A percentile compares a stretch with the other conserved stretches of the same genome.
These are phyloP conservation scores for Xiphophorus birchmanni DNA, from an alignment of 2,797 vertebrate genomes.

Conservation along the genomic window DNA sequence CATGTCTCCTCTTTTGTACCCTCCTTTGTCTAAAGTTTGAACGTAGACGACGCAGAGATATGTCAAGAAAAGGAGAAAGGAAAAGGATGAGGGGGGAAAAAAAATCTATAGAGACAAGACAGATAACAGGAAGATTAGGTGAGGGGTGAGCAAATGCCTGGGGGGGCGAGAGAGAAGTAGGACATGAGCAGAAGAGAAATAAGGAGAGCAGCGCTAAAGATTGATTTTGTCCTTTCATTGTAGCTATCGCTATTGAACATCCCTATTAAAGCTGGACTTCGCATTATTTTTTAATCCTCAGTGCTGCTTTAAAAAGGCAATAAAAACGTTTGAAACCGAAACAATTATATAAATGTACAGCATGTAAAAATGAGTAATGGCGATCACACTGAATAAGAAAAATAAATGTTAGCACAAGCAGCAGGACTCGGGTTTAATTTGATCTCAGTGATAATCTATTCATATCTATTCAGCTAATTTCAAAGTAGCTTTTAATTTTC, in stretches of 20 bases:
- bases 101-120: constrained; percentile 45
- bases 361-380: neutral
- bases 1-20: constrained; percentile 70
- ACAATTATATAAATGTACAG: neutral
- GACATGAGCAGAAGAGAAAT: constrained; percentile 50
- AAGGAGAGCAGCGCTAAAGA: constrained; percentile 47
- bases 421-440: neutral
- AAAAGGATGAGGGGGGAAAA: constrained; percentile 15
- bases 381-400: neutral
- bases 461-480: neutral
- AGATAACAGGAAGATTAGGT: constrained; percentile 50
- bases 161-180: constrained; percentile 51
- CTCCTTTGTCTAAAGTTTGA: constrained; percentile 73
- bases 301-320: neutral
- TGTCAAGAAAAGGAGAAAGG: constrained; percentile 53
- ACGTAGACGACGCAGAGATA: constrained; percentile 57
- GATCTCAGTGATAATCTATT: neutral
- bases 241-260: constrained; percentile 22
- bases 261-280: constrained; percentile 39
- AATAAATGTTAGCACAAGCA: neutral
- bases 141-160: constrained; percentile 49
- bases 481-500: neutral
- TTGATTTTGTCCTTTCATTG: constrained; percentile 48
- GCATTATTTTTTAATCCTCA: constrained; percentile 1
- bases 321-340: neutral